phyloP scores from a whole-genome alignment of 1,140 invertebrate species.

The Monomorium pharaonis region DNA sequence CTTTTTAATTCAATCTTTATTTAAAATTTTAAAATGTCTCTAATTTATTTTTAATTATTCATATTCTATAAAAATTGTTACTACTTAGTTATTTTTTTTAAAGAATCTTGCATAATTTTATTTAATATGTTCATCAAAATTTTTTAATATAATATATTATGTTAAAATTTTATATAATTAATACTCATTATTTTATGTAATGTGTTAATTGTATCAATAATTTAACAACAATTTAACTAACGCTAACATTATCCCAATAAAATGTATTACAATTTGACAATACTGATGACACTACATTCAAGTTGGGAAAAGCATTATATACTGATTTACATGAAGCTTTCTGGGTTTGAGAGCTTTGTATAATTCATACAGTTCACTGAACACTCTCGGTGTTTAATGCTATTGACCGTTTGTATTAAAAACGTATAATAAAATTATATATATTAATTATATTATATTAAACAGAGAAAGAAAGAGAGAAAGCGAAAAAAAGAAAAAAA shows the following conservation, averaged over 20 bases:
- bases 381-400: background rate
- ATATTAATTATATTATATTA: background rate
- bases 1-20: background rate
- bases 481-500: background rate
- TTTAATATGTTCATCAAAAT: no score
- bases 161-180: background rate
- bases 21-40: background rate
- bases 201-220: background rate
- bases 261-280: conserved; percentile 1
- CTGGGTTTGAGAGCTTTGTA: conserved; percentile 12
- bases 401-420: background rate
- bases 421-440: background rate
- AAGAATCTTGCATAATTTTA: background rate
- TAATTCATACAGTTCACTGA: background rate
- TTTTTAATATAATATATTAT: no score
- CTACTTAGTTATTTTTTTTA: background rate
- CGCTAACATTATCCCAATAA: background rate
- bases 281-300: background rate
- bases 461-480: background rate
- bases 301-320: background rate
- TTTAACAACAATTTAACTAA: background rate
- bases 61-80: no score
- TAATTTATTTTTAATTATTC: background rate
- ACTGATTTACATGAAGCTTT: conserved; percentile 23
- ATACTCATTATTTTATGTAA: background rate